Conservation (phyloP, 2,888 invertebrate genomes). For the Dicyrtoma fusca region DNA sequence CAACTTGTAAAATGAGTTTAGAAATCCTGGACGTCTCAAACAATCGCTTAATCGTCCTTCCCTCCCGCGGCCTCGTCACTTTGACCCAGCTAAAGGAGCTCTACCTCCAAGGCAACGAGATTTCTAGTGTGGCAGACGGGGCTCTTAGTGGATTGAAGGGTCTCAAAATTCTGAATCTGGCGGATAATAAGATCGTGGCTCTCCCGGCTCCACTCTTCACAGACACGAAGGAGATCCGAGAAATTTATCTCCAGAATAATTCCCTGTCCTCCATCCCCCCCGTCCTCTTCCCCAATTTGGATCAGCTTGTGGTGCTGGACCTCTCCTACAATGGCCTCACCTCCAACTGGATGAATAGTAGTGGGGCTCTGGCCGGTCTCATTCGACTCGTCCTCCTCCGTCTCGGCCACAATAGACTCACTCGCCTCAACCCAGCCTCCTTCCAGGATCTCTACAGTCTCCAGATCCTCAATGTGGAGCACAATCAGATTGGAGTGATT, state of each 20-base stretch:
- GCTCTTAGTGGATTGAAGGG: conserved; percentile 79
- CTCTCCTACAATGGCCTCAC: conserved; percentile 83
- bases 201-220: conserved; percentile 83
- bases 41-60: conserved; percentile 82
- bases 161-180: conserved; percentile 82
- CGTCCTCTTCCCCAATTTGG: conserved; percentile 81
- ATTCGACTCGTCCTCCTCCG: conserved; percentile 85
- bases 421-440: conserved; percentile 77
- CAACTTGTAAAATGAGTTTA: conserved; percentile 74
- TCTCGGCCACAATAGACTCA: conserved; percentile 77
- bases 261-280: conserved; percentile 84
- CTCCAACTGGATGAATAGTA: conserved; percentile 74
- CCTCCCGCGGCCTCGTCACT: conserved; percentile 79
- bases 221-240: conserved; percentile 78
- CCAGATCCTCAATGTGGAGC: conserved; percentile 81
- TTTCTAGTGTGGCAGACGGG: conserved; percentile 83
- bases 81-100: conserved; percentile 77
- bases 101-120: conserved; percentile 84
- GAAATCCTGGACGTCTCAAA: conserved; percentile 80
- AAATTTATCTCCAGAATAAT: conserved; percentile 89
- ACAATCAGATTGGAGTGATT: conserved; percentile 80
- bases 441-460: conserved; percentile 84
- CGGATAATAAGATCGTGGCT: conserved; percentile 86
- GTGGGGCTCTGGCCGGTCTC: conserved; percentile 77
- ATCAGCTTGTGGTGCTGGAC: conserved; percentile 79